Evolutionary conservation across 2,797 vertebrate species (phyloP).

Genomic region (Gouania willdenowi): DNA sequence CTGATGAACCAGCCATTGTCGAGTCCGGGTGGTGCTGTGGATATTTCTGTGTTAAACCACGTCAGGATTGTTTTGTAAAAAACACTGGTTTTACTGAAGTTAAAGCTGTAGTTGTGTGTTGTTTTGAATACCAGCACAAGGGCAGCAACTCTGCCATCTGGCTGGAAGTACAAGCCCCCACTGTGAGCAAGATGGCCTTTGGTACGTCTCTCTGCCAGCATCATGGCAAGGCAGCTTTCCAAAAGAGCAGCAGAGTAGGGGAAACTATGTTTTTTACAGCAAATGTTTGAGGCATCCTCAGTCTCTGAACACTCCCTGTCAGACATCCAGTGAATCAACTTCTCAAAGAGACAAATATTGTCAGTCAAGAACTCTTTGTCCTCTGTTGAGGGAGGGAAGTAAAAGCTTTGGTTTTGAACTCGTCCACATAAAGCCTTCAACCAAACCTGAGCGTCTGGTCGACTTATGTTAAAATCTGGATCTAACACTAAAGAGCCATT

Average conservation of each 20-base stretch:
- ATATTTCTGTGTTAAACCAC: slow-evolving; percentile 87
- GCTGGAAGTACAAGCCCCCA: slow-evolving; percentile 83
- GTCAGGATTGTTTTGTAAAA: slow-evolving; percentile 84
- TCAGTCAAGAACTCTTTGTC: slow-evolving; percentile 63
- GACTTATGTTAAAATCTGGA: slow-evolving; percentile 83
- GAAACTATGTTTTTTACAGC: slow-evolving; percentile 87
- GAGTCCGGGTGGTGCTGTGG: slow-evolving; percentile 83
- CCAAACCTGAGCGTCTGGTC: slow-evolving; percentile 86
- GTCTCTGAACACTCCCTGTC: slow-evolving; percentile 83
- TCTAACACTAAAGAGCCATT: slow-evolving; percentile 87
- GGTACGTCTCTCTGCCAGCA: slow-evolving; percentile 83
- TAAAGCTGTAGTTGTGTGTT: slow-evolving; percentile 85
- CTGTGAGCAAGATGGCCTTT: slow-evolving; percentile 68
- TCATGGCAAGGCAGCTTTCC: slow-evolving; percentile 91
- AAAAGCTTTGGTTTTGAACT: slow-evolving; percentile 92
- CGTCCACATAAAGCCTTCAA: slow-evolving; percentile 84
- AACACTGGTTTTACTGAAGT: slow-evolving; percentile 82
- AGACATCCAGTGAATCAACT: slow-evolving; percentile 89
- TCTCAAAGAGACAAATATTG: slow-evolving; percentile 88
- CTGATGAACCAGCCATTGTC: slow-evolving; percentile 91
- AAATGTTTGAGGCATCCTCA: slow-evolving; percentile 78
- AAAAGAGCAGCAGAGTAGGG: slow-evolving; percentile 86
- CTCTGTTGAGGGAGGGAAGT: slow-evolving; percentile 61
- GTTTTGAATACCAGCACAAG: slow-evolving; percentile 91
- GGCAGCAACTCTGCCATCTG: slow-evolving; percentile 81